Percentiles rank a stretch among this genome's conserved stretches.
Conservation (phyloP, 2,113 vertebrate species). For the Rhinolophus sinicus region DNA sequence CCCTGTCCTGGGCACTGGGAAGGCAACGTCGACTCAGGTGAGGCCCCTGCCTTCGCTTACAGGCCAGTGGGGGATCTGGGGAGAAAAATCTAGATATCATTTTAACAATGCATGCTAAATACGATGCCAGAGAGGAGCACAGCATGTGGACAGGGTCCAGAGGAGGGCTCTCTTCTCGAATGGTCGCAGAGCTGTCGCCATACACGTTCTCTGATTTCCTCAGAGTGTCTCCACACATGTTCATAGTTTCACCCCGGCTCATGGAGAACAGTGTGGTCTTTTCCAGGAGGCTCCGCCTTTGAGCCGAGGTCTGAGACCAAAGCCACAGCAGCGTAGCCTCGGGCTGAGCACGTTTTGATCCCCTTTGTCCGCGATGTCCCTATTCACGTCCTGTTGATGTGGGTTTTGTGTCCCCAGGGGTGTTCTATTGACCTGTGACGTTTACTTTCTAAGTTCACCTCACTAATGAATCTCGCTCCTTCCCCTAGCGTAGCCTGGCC, state of each 20-base stretch:
- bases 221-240: background rate
- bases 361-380: accelerated
- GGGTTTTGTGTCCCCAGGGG: background rate
- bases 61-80: background rate
- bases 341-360: accelerated
- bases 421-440: background rate
- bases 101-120: background rate
- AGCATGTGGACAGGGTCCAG: background rate
- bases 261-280: background rate
- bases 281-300: background rate
- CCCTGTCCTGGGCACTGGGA: background rate
- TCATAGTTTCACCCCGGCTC: background rate
- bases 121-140: background rate
- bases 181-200: background rate
- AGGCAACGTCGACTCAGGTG: background rate
- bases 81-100: background rate
- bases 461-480: background rate
- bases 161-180: background rate
- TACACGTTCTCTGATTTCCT: background rate
- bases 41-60: background rate
- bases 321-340: background rate
- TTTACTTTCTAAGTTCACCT: background rate
- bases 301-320: background rate
- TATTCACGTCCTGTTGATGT: background rate
- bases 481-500: background rate